Conservation (phyloP, 30 jellyfish, hydroid and myxozoan genomes). For the Aurelia aurita complex sp. Pacific region DNA sequence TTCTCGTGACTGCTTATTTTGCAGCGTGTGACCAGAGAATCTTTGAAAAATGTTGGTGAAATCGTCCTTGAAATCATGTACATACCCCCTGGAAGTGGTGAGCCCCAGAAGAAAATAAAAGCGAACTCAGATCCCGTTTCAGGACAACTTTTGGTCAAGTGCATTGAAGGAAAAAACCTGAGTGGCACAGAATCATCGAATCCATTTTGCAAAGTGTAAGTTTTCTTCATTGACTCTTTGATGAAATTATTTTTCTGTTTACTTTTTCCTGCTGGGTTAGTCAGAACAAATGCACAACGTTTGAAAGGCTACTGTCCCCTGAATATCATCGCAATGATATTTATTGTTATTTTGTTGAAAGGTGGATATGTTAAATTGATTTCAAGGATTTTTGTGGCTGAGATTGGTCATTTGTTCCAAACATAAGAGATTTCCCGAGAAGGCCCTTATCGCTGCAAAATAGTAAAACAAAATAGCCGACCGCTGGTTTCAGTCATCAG, state of each 20-base stretch:
- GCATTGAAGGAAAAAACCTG: constrained; percentile 66
- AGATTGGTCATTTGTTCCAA: too few relatives aligned
- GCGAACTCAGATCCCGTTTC: constrained; percentile 63
- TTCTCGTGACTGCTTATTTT: not conserved
- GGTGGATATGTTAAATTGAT: too few relatives aligned
- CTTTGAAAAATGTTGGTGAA: constrained; percentile 78
- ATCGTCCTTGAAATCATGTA: constrained; percentile 54
- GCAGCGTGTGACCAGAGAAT: constrained; percentile 30
- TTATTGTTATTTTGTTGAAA: too few relatives aligned
- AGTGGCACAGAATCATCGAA: constrained; percentile 41
- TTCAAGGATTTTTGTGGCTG: too few relatives aligned
- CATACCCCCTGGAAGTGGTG: constrained; percentile 71
- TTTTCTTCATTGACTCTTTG: not conserved
- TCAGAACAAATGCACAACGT: too few relatives aligned
- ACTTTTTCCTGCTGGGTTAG: too few relatives aligned
- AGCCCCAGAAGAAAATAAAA: constrained; percentile 12
- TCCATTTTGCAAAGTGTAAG: constrained; percentile 88
- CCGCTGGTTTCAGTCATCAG: too few relatives aligned
- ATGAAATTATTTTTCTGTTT: too few relatives aligned
- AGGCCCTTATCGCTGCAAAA: too few relatives aligned
- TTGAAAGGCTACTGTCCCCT: not conserved
- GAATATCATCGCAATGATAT: too few relatives aligned
- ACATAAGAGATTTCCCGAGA: too few relatives aligned
- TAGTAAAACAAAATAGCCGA: too few relatives aligned
- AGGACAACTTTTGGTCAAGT: constrained; percentile 74